Evolutionary conservation across 2,797 vertebrate species (phyloP).

Genomic region (Enteromius anoplus): DNA sequence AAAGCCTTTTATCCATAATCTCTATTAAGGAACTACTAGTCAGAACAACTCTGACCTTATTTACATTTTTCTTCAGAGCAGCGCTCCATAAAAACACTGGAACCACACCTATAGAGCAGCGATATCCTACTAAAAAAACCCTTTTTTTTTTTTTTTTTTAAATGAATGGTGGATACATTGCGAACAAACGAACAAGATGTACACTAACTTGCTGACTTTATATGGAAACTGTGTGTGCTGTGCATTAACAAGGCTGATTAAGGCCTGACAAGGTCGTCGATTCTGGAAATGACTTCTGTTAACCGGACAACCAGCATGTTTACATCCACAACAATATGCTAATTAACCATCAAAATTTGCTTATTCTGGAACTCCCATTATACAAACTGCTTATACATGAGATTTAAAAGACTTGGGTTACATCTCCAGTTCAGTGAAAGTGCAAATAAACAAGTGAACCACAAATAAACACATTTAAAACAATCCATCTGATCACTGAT

Average conservation of each 20-base stretch:
- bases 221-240: neutral
- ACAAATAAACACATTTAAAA: neutral
- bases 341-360: neutral
- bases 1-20: neutral
- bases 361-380: neutral
- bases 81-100: neutral
- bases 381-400: neutral
- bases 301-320: neutral
- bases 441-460: neutral
- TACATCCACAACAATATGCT: neutral
- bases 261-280: neutral
- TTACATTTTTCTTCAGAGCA: conserved; percentile 8
- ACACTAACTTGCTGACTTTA: neutral
- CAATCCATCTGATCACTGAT: neutral
- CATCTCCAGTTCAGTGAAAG: neutral
- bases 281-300: neutral
- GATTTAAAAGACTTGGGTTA: neutral
- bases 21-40: conserved; percentile 1
- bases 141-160: too few relatives aligned
- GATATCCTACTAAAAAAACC: neutral
- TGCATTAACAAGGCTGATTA: neutral
- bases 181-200: neutral
- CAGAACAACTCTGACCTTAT: neutral
- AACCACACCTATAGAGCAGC: neutral
- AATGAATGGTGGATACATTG: neutral